A percentile compares a stretch with the other conserved stretches of the same genome.
phyloP scores from a whole-genome alignment of 2,113 vertebrate genomes.

The Sterna hirundo region DNA sequence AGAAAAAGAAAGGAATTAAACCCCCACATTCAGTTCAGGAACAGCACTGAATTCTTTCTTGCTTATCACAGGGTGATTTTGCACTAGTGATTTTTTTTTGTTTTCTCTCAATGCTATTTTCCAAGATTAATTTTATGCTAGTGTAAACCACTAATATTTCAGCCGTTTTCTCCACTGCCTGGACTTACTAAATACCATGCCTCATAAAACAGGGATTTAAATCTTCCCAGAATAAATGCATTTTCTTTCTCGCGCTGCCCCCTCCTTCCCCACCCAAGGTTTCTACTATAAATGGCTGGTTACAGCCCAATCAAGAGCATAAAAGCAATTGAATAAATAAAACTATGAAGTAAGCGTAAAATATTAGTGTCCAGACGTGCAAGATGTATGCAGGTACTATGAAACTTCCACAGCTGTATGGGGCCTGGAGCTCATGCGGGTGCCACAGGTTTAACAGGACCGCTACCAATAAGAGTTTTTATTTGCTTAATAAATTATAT shows the following conservation, averaged over 20 bases:
- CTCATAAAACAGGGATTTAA: slow-evolving; percentile 73
- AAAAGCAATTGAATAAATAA: slow-evolving; percentile 79
- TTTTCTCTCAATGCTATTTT: neutral
- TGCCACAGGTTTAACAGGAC: slow-evolving; percentile 73
- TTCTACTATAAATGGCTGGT: slow-evolving; percentile 70
- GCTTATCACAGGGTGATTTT: neutral
- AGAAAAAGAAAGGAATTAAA: neutral
- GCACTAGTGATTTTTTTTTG: neutral
- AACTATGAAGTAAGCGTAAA: slow-evolving; percentile 85
- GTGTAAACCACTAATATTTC: slow-evolving; percentile 47
- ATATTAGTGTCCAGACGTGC: slow-evolving; percentile 79
- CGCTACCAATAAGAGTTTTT: slow-evolving; percentile 80
- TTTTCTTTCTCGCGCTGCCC: slow-evolving; percentile 58
- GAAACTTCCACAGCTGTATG: slow-evolving; percentile 72
- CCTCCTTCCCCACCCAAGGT: slow-evolving; percentile 58
- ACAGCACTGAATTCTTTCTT: neutral
- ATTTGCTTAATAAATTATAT: slow-evolving; percentile 87
- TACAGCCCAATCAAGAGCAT: slow-evolving; percentile 72
- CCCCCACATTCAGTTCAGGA: neutral
- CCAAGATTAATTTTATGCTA: slow-evolving; percentile 23
- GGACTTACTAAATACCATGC: slow-evolving; percentile 67
- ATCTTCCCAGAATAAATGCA: slow-evolving; percentile 61
- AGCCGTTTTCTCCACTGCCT: slow-evolving; percentile 47
- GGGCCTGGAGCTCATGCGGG: slow-evolving; percentile 54
- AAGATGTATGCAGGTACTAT: slow-evolving; percentile 73